phyloP scores from a whole-genome alignment of 2,797 vertebrate genomes.

The Periparus ater region DNA sequence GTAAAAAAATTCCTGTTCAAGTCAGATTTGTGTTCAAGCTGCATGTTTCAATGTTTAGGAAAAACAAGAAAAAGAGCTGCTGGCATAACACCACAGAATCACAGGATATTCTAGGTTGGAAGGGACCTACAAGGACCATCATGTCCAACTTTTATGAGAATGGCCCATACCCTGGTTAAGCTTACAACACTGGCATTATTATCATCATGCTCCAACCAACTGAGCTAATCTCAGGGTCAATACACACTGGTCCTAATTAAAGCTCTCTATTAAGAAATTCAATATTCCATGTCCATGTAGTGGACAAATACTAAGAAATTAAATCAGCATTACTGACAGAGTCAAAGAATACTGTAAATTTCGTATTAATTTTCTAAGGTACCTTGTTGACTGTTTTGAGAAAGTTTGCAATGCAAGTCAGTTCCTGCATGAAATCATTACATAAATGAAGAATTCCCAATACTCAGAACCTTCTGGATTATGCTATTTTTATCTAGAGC shows the following conservation, averaged over 20 bases:
- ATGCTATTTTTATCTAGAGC: not conserved
- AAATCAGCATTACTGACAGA: not conserved
- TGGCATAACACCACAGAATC: not conserved
- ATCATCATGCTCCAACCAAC: not conserved
- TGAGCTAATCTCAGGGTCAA: not conserved
- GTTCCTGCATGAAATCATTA: not conserved
- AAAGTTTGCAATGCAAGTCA: not conserved
- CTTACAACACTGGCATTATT: not conserved
- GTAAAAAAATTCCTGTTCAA: not conserved
- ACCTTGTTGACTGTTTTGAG: not conserved
- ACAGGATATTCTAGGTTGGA: not conserved
- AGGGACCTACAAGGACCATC: not conserved
- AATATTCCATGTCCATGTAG: not conserved
- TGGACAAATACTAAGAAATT: not conserved
- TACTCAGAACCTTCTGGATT: not conserved
- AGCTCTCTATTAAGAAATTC: not conserved
- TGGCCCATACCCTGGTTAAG: not conserved
- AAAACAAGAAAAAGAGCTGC: not conserved
- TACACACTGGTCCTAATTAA: not conserved
- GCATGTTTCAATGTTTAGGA: slow-evolving; percentile 4
- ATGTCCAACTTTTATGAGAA: not conserved
- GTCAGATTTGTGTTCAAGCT: slow-evolving; percentile 17
- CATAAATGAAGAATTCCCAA: not conserved
- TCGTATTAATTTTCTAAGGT: not conserved
- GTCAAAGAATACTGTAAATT: not conserved